Evolutionary conservation across 2,113 vertebrate species (phyloP).

Genomic region (Butorides virescens): DNA sequence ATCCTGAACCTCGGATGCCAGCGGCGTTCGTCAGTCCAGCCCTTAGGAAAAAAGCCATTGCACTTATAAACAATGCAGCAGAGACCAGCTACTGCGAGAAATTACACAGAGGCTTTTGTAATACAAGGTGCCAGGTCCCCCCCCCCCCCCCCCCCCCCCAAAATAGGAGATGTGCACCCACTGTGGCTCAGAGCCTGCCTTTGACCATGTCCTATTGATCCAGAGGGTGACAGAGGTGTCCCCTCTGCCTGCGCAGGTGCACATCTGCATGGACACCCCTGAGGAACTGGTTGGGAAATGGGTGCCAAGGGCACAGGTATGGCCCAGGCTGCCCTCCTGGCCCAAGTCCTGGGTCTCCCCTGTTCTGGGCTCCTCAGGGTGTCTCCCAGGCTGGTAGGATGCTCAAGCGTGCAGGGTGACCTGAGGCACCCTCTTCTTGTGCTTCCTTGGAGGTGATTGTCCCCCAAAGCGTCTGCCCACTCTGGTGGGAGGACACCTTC

Average conservation of each 20-base stretch:
- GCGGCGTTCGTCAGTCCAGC: not conserved
- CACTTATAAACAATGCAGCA: not conserved
- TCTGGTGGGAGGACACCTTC: not conserved
- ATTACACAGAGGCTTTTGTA: not conserved
- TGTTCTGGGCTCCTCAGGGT: rapidly evolving
- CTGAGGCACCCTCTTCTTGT: not conserved
- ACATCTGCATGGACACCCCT: not conserved
- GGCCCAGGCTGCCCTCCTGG: not conserved
- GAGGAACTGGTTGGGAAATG: not conserved
- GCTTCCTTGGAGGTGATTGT: not conserved
- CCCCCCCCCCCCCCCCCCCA: too few species aligned
- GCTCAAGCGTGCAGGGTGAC: not conserved
- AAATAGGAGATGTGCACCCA: rapidly evolving
- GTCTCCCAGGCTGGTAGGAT: not conserved
- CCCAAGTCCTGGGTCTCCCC: not conserved
- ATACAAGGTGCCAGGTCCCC: not conserved
- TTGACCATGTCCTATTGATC: not conserved
- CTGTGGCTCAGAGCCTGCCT: not conserved
- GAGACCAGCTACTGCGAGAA: not conserved
- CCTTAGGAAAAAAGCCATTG: not conserved
- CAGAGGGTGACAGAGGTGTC: not conserved
- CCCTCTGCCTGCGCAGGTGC: not conserved
- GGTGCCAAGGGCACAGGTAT: not conserved
- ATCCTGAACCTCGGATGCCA: not conserved
- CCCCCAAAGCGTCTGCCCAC: not conserved